Evolutionary conservation across 2,113 vertebrate species (phyloP).

Genomic region (Varanus salvator): DNA sequence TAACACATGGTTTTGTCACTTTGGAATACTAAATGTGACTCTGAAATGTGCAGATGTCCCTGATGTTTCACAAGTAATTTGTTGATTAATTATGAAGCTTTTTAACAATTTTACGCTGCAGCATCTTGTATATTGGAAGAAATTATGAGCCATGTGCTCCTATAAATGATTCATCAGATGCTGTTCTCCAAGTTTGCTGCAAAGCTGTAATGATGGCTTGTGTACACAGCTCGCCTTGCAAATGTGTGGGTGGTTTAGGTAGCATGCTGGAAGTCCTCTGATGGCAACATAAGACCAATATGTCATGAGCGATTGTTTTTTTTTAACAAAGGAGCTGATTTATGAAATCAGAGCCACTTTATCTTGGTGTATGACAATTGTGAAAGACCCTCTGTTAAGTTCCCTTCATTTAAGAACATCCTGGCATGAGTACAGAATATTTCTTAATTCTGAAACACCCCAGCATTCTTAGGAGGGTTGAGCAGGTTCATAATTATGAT

Average conservation of each 20-base stretch:
- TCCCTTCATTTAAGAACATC: background rate
- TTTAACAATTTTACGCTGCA: constrained; percentile 41
- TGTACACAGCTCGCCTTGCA: background rate
- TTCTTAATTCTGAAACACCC: background rate
- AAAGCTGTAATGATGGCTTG: constrained; percentile 18
- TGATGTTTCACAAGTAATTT: constrained; percentile 27
- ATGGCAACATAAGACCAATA: background rate
- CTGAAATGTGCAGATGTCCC: constrained; percentile 40
- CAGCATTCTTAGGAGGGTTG: background rate
- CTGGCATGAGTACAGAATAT: background rate
- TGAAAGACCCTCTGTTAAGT: background rate
- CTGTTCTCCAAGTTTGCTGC: background rate
- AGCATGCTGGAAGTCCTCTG: background rate
- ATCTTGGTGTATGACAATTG: background rate
- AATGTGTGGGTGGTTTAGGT: background rate
- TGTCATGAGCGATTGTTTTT: no score
- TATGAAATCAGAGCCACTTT: background rate
- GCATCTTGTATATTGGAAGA: constrained; percentile 1
- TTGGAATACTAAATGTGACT: constrained; percentile 3
- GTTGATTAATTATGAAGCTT: constrained; percentile 54
- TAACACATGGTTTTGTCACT: constrained; percentile 45
- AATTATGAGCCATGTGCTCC: constrained; percentile 42
- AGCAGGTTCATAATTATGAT: background rate
- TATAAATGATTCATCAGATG: constrained; percentile 51
- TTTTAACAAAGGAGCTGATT: background rate